Base-by-base conservation (phyloP, 2,797 vertebrate species). In the Sarcoramphus papa region DNA sequence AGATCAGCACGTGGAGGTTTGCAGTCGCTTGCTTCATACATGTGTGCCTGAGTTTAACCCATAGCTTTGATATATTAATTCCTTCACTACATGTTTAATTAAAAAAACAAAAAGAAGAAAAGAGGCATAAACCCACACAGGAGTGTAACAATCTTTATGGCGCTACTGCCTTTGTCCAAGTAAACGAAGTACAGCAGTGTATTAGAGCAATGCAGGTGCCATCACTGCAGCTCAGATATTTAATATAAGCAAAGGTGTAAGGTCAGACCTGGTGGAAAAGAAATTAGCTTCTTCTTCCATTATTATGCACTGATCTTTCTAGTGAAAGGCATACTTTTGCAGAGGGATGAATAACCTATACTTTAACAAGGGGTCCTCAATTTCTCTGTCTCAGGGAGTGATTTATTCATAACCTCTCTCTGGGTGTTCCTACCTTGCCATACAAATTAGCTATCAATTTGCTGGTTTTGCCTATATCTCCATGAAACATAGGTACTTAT, bases 391-490 rank as follows among this genome's bases (percentile, higher is more conserved):
- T 59, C 33, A 24, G 7, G 19, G 8, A 63, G 8, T 65, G 28
- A 72, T 91, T 91, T 78, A 28, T 64, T 48, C 48, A 35, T 45
- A 69, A n/a, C 5, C 12, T 27, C 12, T 50, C 19, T 27, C 53
- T 30, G 25, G 10, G 9, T 60, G 68, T 63, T 84, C 65, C 14
- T n/a, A 31, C 37, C 8, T 30, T 0, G 0, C 17, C 6, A 27
- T 50, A 77, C 24, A 41, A 75, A 88, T 35, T 12, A 48, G 37
- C 25, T 72, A 53, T 68, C 35, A 31, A 1, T 59, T n/a, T 53
- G 31, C 16, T 64, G 28, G 8, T 20, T 53, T 93, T 81, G 6
- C 27, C 8, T 59, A 16, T n/a, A 10, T 59, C 53, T 47, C n/a
- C 14, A 12, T n/a, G 54, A 82, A 82, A 40, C 27, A 31, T n/a